Base-by-base conservation (phyloP, 2,113 vertebrate genomes). In the Onychorhynchus coronatus region DNA sequence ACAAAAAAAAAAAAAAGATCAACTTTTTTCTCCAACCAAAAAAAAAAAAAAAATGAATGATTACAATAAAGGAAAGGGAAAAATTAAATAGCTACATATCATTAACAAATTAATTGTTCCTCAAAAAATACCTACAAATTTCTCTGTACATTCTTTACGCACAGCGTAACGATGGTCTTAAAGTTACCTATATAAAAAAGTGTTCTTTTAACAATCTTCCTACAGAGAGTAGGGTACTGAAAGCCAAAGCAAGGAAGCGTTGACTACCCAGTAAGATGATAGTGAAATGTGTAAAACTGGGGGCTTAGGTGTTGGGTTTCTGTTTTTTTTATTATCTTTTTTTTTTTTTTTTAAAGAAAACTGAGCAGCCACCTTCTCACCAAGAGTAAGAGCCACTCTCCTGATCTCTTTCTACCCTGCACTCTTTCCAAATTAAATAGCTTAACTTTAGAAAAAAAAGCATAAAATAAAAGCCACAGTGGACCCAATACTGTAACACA, bases 71-170 rank as follows among this genome's bases (percentile, higher is more conserved):
- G 98, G 98, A 98, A 99, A 98, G 98, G 98, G 98, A 97, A 98
- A 99, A 99, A 99, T 99, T 99, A 99, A 99, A 99, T 99, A 99
- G 98, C 99, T 99, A 99, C 99, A 99, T 98, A 99, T 99, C 99
- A 99, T 99, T 99, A 99, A 99, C 99, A 99, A 99, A 99, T 99
- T 99, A 99, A 99, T 99, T 99, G 99, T 98, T 99, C 99, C 99
- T 99, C 99, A 99, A 99, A 99, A 99, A 99, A 99, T 99, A 99
- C 99, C 99, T 99, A 99, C 98, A 98, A 99, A 99, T 99, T 99
- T 99, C 98, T 99, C 99, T 99, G 99, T 99, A 99, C 99, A 99
- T 99, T 99, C 99, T 98, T 99, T 99, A 99, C 99, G 99, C 99
- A 99, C 99, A 99, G 99, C 99, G 99, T 99, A 99, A 99, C 98